Conservation (phyloP, 2,797 vertebrate species). For the Gambelia wislizenii region DNA sequence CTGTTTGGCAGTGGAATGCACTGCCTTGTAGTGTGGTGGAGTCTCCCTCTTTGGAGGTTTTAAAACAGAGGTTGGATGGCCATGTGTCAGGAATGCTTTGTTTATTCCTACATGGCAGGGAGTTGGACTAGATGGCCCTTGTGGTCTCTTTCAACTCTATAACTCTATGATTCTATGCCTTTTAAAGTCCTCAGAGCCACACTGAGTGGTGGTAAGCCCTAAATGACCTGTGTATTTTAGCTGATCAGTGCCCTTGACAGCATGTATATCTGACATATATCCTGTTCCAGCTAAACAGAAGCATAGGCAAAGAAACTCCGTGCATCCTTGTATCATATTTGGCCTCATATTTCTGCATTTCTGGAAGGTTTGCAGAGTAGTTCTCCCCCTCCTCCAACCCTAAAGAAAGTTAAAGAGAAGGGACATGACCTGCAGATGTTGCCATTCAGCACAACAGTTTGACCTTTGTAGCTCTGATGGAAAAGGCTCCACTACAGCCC, state of each 20-base stretch:
- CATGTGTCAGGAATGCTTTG: no score
- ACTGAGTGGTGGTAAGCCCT: not conserved
- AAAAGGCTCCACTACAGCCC: slow-evolving; percentile 43
- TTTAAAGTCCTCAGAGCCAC: not conserved
- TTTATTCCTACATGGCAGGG: no score
- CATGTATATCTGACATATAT: not conserved
- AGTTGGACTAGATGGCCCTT: no score
- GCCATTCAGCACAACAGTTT: slow-evolving; percentile 53
- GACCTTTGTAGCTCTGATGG: slow-evolving; percentile 49
- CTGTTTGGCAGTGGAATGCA: no score
- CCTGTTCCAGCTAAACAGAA: not conserved
- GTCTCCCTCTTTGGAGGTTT: no score
- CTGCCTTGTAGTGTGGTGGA: no score
- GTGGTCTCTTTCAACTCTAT: no score
- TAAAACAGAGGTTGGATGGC: no score
- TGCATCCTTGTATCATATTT: not conserved
- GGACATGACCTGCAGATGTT: slow-evolving; percentile 5
- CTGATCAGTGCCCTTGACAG: not conserved
- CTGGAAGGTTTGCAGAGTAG: not conserved
- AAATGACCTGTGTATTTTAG: not conserved
- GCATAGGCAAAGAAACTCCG: not conserved
- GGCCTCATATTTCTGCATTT: slow-evolving; percentile 1
- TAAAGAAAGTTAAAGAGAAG: slow-evolving; percentile 22
- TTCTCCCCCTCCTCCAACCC: no score
- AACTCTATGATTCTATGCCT: no score